Evolutionary conservation across 2,113 vertebrate genomes (phyloP).

Genomic region (Leucoraja erinaceus): DNA sequence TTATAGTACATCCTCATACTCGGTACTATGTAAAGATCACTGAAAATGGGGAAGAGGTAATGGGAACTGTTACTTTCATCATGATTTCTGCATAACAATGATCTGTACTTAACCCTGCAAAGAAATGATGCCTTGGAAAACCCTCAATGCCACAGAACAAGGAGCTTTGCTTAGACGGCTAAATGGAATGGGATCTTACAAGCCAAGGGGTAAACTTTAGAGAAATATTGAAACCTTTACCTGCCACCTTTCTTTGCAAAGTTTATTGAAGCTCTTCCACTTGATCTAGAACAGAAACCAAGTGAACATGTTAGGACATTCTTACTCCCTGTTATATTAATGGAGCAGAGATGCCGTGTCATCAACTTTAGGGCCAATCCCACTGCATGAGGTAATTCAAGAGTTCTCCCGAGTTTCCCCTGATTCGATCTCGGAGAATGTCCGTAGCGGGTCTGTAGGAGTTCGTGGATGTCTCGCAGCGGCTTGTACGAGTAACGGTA

Average conservation of each 20-base stretch:
- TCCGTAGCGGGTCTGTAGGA: no score
- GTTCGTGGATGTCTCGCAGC: no score
- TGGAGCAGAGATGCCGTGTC: no score
- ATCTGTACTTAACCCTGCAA: not conserved
- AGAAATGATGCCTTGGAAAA: not conserved
- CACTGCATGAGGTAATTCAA: no score
- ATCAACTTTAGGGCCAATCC: no score
- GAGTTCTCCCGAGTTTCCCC: no score
- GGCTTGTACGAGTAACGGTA: no score
- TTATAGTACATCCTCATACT: not conserved
- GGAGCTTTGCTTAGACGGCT: not conserved
- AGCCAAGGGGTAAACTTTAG: not conserved
- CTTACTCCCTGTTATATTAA: not conserved
- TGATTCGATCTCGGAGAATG: no score
- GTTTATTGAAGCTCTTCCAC: not conserved
- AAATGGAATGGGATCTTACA: not conserved
- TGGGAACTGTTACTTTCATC: not conserved
- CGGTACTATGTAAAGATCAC: not conserved
- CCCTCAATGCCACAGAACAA: not conserved
- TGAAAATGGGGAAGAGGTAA: not conserved
- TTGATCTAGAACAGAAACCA: constrained; percentile 4
- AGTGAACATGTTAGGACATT: not conserved
- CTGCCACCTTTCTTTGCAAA: not conserved
- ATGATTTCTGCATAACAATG: not conserved
- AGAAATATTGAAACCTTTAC: not conserved